Conservation (phyloP, 2,888 invertebrate species). For the Oscheius sp. region DNA sequence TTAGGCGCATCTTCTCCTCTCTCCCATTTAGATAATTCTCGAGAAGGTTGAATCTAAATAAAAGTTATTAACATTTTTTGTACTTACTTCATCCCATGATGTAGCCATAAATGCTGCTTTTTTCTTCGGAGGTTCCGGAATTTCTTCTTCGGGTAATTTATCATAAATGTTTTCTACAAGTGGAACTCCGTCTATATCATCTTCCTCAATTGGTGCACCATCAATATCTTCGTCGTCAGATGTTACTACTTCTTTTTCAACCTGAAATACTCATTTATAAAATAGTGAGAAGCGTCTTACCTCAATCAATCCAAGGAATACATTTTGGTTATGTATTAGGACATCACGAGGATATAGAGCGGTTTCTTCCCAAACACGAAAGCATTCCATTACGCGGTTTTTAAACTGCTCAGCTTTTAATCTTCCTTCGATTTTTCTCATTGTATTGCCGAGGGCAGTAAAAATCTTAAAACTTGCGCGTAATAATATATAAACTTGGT, state of each 20-base stretch:
- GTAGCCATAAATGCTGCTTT: slow-evolving; percentile 11
- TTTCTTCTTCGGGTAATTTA: background rate
- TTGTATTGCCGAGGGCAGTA: slow-evolving; percentile 80
- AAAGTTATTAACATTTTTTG: background rate
- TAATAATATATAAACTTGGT: background rate
- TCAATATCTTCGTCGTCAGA: slow-evolving; percentile 42
- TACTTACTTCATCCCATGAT: slow-evolving; percentile 32
- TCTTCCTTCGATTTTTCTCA: slow-evolving; percentile 81
- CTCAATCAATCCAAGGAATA: slow-evolving; percentile 82
- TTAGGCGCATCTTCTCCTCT: slow-evolving; percentile 3
- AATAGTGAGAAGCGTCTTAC: slow-evolving; percentile 1
- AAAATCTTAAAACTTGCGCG: slow-evolving; percentile 76
- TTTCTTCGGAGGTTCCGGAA: slow-evolving; percentile 6
- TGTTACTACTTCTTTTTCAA: slow-evolving; percentile 1
- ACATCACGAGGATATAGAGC: slow-evolving; percentile 92
- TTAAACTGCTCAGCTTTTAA: slow-evolving; percentile 96
- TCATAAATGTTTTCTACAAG: slow-evolving; percentile 5
- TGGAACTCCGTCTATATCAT: slow-evolving; percentile 48
- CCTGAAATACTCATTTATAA: slow-evolving; percentile 1
- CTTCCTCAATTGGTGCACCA: slow-evolving; percentile 43
- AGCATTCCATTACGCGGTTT: slow-evolving; percentile 66
- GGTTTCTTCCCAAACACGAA: slow-evolving; percentile 92
- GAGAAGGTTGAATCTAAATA: slow-evolving; percentile 12
- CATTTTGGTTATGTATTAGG: slow-evolving; percentile 85
- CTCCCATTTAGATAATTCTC: slow-evolving; percentile 35